Conservation (phyloP, 1,140 invertebrate species). For the Zaprionus davidi region DNA sequence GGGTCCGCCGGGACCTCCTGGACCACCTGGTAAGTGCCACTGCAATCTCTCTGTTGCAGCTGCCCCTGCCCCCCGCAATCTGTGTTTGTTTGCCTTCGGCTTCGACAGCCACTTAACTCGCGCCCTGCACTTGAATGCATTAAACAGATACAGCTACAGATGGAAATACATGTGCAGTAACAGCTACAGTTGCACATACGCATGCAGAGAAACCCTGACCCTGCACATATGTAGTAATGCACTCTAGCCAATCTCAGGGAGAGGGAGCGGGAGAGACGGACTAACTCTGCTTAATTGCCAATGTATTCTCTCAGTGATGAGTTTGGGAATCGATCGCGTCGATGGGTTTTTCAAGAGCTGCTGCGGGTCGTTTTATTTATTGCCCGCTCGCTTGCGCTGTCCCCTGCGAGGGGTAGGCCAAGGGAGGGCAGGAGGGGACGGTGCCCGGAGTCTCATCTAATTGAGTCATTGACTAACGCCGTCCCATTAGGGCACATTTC, state of each 20-base stretch:
- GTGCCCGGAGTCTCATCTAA: constrained; percentile 48
- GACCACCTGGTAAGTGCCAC: constrained; percentile 90
- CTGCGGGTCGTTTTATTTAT: constrained; percentile 76
- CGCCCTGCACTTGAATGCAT: constrained; percentile 14
- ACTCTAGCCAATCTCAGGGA: neutral
- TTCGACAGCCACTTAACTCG: constrained; percentile 64
- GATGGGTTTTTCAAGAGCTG: constrained; percentile 71
- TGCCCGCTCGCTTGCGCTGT: constrained; percentile 27
- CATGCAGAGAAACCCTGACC: constrained; percentile 9
- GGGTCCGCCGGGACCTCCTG: constrained; percentile 95
- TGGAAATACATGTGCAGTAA: constrained; percentile 17
- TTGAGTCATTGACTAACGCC: constrained; percentile 75
- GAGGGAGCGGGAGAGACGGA: neutral
- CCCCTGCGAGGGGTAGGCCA: neutral
- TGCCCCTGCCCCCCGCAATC: constrained; percentile 20
- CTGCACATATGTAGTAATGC: neutral
- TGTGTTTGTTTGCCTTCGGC: constrained; percentile 52
- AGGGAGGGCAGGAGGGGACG: neutral
- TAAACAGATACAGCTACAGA: constrained; percentile 26
- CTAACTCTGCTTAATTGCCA: neutral
- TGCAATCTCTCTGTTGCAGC: constrained; percentile 25
- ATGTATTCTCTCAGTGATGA: constrained; percentile 16
- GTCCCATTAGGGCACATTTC: constrained; percentile 59
- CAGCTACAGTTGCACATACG: constrained; percentile 20
- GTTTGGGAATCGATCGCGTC: constrained; percentile 49